Conservation (phyloP, 2,797 vertebrate genomes). For the Fistularia commersonii region DNA sequence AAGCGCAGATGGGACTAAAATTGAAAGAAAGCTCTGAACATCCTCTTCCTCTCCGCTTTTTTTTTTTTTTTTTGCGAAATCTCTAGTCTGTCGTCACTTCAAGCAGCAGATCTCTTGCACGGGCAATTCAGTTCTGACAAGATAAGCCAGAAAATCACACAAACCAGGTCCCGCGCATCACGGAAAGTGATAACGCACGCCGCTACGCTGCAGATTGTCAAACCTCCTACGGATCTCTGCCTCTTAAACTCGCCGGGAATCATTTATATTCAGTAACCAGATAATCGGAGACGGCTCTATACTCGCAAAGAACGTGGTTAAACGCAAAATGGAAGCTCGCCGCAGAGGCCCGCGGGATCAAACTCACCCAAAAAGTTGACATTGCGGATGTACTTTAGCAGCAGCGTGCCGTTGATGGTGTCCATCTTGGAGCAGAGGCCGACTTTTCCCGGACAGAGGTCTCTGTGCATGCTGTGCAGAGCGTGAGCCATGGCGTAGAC, state of each 20-base stretch:
- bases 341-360: too few species aligned
- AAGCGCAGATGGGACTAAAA: too few species aligned
- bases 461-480: constrained; percentile 90
- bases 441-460: constrained; percentile 86
- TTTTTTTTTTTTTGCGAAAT: constrained; percentile 14
- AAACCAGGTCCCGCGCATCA: constrained; percentile 38
- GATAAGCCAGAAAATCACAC: constrained; percentile 42
- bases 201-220: constrained; percentile 32
- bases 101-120: constrained; percentile 32
- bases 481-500: constrained; percentile 95
- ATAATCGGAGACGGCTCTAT: constrained; percentile 32
- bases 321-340: not conserved
- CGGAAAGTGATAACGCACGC: constrained; percentile 30
- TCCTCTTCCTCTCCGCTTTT: not conserved
- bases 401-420: constrained; percentile 83
- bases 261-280: constrained; percentile 38
- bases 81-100: constrained; percentile 1
- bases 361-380: constrained; percentile 93
- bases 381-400: constrained; percentile 90
- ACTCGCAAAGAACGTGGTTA: not conserved
- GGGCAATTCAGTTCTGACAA: constrained; percentile 49
- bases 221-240: constrained; percentile 35
- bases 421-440: constrained; percentile 90
- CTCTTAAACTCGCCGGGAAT: constrained; percentile 20
- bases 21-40: too few species aligned